Base-by-base conservation (phyloP, 2,797 vertebrate species). In the Sebastes jordani region DNA sequence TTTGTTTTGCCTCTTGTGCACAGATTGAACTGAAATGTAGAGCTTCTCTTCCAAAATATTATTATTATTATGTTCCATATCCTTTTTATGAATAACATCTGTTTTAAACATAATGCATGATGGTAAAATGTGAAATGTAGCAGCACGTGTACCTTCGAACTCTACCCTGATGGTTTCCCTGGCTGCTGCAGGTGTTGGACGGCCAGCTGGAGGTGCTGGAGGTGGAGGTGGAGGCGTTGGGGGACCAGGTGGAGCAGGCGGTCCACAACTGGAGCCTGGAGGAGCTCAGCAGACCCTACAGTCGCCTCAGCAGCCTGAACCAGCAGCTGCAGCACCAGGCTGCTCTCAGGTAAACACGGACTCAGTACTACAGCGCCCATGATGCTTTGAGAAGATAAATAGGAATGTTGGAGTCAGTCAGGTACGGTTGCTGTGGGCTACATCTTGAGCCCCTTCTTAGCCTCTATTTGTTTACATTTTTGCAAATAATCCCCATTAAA, bases 201-300 rank as follows among this genome's bases (percentile, higher is more conserved):
- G 95, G 95, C 2, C 96, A 96, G 74, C 93, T 98, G 73, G 90
- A 94, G 65, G 88, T 96, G 85, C 91, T 95, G 68, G 86, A 95
- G 89, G 88, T 86, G 71, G 81, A 97, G 81, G 60, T 97, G 77
- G 91, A 92, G 78, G 91, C 96, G 58, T 78, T 98, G 10, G 93
- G 84, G 13, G 86, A 72, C 74, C 92, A 91, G 89, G 81, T 88
- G 81, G 86, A 83, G 75, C 88, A 92, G 78, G 90, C 85, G 58
- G 94, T 90, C 6, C 86, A 72, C 81, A 93, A n/a, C 20, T 85
- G 38, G 89, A 89, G 59, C 78, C 75, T 87, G 82, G 88, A 93
- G 69, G 96, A 97, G 79, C 89, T 97, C 32, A 90, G 87, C 63
- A 82, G 83, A 63, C 95, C 95, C 3, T 94, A 84, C 74, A 89